Conservation (phyloP, 2,797 vertebrate genomes). For the Morelia viridis region DNA sequence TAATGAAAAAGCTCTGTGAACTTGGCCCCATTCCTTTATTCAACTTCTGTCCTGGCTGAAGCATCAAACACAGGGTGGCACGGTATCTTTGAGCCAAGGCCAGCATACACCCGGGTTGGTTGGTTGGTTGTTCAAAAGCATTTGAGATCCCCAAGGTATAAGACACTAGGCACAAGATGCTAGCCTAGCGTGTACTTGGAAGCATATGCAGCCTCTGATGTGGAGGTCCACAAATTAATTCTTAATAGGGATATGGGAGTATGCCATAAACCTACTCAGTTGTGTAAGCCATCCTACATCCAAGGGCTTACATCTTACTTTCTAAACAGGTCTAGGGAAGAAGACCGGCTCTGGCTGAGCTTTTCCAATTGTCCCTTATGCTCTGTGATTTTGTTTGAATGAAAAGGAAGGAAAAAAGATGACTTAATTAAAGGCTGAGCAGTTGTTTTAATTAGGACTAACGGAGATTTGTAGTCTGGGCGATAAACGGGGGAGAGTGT, state of each 20-base stretch:
- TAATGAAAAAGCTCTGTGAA: too few species aligned
- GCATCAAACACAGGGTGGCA: too few species aligned
- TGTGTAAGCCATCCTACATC: background rate
- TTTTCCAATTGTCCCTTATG: background rate
- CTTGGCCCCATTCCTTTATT: too few species aligned
- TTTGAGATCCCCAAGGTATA: background rate
- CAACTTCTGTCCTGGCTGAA: too few species aligned
- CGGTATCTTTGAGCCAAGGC: too few species aligned
- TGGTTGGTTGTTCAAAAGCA: background rate
- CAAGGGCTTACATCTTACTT: background rate
- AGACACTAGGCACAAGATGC: background rate
- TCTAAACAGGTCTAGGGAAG: background rate
- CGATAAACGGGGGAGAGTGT: constrained; percentile 13
- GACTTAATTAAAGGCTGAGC: constrained; percentile 82
- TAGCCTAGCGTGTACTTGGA: background rate
- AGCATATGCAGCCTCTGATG: background rate
- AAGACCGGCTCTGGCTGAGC: background rate
- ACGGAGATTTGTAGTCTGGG: constrained; percentile 48
- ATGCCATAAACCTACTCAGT: too few species aligned
- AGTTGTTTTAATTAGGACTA: constrained; percentile 80
- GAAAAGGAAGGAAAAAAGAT: constrained; percentile 37
- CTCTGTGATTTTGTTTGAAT: constrained; percentile 11
- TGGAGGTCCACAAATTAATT: background rate
- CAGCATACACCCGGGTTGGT: too few species aligned
- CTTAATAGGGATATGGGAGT: background rate